These are phyloP conservation scores for Anniella stebbinsi DNA, from an alignment of 2,797 vertebrate genomes.

Conservation along the genomic window DNA sequence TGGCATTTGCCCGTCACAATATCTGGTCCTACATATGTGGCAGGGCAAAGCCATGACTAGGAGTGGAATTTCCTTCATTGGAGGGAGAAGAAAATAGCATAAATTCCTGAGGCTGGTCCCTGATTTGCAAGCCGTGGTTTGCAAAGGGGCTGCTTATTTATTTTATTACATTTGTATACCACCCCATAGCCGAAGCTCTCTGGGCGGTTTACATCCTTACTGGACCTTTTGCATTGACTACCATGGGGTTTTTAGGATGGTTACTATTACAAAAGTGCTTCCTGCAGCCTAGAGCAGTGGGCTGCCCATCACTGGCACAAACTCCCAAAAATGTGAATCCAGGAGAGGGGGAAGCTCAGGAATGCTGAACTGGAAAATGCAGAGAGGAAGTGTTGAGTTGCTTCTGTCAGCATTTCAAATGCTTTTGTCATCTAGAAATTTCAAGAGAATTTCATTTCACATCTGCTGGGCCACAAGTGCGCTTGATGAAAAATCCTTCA, in stretches of 20 bases:
- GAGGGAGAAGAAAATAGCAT: not conserved
- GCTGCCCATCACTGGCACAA: not conserved
- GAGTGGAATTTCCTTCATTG: not conserved
- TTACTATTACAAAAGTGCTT: not conserved
- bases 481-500: slow-evolving; percentile 52
- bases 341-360: not conserved
- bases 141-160: not conserved
- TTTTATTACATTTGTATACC: too few relatives aligned
- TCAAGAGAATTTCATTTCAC: slow-evolving; percentile 24
- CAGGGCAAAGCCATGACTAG: not conserved
- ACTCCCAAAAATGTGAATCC: slow-evolving; percentile 16
- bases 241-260: not conserved
- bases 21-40: too few relatives aligned
- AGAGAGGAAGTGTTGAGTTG: not conserved
- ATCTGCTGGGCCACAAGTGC: slow-evolving; percentile 49
- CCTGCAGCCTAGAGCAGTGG: not conserved
- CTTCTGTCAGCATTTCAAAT: slow-evolving; percentile 39
- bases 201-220: too few relatives aligned
- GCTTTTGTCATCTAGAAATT: slow-evolving; percentile 51
- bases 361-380: slow-evolving; percentile 53
- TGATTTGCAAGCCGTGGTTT: not conserved
- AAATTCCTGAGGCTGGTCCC: not conserved
- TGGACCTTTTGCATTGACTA: not conserved
- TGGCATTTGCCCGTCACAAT: too few relatives aligned
- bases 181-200: too few relatives aligned